Evolutionary conservation across 1,140 invertebrate genomes (phyloP).

Genomic region (Lasioglossum albipes): DNA sequence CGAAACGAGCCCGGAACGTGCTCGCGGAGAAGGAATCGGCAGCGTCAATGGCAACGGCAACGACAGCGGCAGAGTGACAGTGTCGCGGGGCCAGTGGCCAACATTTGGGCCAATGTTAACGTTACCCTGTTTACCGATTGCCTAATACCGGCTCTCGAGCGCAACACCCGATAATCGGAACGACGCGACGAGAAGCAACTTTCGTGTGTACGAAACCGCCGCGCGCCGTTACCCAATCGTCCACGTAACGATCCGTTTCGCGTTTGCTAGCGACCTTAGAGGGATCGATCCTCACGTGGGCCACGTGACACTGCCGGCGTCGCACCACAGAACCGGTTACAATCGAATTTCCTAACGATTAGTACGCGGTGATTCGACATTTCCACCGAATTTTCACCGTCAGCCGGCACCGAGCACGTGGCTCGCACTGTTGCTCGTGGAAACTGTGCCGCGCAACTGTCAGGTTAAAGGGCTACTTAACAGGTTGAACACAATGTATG

Average conservation of each 20-base stretch:
- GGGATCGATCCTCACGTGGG: not conserved
- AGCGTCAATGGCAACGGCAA: too few species aligned
- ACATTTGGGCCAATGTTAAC: constrained; percentile 77
- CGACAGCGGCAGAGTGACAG: constrained; percentile 29
- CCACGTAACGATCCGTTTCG: constrained; percentile 25
- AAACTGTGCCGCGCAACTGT: too few species aligned
- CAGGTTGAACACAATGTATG: too few species aligned
- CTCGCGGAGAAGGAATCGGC: constrained; percentile 4
- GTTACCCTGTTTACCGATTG: constrained; percentile 57
- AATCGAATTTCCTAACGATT: not conserved
- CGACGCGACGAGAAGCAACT: constrained; percentile 25
- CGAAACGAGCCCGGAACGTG: constrained; percentile 3
- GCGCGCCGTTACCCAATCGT: constrained; percentile 42
- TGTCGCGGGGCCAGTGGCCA: constrained; percentile 71
- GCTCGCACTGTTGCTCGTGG: too few species aligned
- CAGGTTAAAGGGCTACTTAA: too few species aligned
- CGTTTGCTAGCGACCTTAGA: constrained; percentile 23
- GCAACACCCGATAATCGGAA: constrained; percentile 10
- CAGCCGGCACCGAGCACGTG: too few species aligned
- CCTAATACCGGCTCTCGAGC: constrained; percentile 58
- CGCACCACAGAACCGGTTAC: not conserved
- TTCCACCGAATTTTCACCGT: too few species aligned
- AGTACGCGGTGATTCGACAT: not conserved
- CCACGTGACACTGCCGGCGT: not conserved
- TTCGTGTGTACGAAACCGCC: constrained; percentile 9